Base-by-base conservation (phyloP, 2,113 vertebrate genomes). In the Phyllostomus hastatus region DNA sequence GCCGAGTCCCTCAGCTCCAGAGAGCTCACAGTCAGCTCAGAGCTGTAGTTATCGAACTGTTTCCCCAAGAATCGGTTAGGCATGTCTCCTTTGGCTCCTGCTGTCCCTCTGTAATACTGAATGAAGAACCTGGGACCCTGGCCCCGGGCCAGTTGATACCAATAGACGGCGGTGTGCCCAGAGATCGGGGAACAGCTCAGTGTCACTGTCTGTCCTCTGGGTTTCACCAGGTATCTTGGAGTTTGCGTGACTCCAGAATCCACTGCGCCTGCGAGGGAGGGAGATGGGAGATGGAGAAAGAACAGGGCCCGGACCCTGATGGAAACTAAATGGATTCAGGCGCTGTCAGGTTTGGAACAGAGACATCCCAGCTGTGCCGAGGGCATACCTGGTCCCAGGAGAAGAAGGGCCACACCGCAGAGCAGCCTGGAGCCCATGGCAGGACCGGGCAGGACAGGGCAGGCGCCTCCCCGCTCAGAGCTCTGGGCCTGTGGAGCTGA, bases 41-140 rank as follows among this genome's bases (percentile, higher is more conserved):
- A 92, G 81, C 10, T 0, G 0, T 1, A 38, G 28, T 80, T 0
- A 0, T 0, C 0, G 4, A 86, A 75, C 76, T 70, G 75, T 0
- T 20, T 1, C 26, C 10, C 94, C 20, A 24, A 84, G 61, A 94
- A 95, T 7, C 24, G 2, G 4, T 1, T 7, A 0, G 46, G 2
- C 4, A 86, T 0, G 4, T 78, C 31, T 10, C 69, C 89, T 46
- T 46, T 46, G 6, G 6, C 46, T 46, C 46, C 46, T 46, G 6
- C 46, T 46, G 46, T 46, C 10, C 46, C 46, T 46, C 46, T 46
- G 46, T 46, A 46, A 64, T 67, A 90, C 1, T 48, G 12, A 48
- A 90, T 0, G 1, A 97, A 80, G 41, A 97, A 24, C 15, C 1
- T 69, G 31, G 0, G 73, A 0, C 69, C 72, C 17, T 78, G 79